These are phyloP conservation scores for Pangasianodon gigas DNA, from an alignment of 2,113 vertebrate species.

Conservation along the genomic window DNA sequence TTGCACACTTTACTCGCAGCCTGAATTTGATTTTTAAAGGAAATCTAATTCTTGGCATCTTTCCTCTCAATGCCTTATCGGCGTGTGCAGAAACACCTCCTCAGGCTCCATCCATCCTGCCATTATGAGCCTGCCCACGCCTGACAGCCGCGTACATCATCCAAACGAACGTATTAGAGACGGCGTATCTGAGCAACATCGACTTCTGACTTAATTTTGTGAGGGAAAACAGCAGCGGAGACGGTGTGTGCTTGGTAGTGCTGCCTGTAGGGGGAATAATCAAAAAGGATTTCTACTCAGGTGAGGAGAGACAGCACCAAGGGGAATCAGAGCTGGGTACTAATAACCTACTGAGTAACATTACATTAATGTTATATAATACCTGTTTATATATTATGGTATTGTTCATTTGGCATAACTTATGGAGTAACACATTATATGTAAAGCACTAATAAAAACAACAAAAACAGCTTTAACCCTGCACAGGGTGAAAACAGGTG, in stretches of 20 bases:
- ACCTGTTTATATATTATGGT: too few species aligned
- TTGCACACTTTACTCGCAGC: slow-evolving; percentile 17
- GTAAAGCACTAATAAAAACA: background rate
- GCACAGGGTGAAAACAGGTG: background rate
- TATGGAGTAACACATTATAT: background rate
- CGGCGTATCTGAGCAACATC: slow-evolving; percentile 26
- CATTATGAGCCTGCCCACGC: slow-evolving; percentile 14
- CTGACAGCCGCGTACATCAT: slow-evolving; percentile 39
- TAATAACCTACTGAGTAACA: slow-evolving; percentile 15
- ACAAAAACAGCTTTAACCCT: background rate
- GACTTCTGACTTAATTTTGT: slow-evolving; percentile 34
- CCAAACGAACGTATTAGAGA: slow-evolving; percentile 42
- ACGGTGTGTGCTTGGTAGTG: background rate
- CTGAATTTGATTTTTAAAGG: slow-evolving; percentile 42
- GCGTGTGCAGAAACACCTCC: slow-evolving; percentile 40
- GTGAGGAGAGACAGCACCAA: background rate
- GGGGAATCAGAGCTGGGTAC: background rate
- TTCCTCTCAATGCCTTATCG: slow-evolving; percentile 40
- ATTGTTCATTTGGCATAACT: background rate
- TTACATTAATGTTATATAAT: too few species aligned
- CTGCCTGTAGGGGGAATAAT: background rate
- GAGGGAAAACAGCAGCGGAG: slow-evolving; percentile 8
- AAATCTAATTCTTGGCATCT: slow-evolving; percentile 40
- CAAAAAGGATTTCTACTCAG: slow-evolving; percentile 4
- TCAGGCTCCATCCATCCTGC: slow-evolving; percentile 40